Percentiles rank a stretch among this genome's conserved stretches.
Conservation (phyloP, 2,113 vertebrate genomes). For the Prinia subflava region DNA sequence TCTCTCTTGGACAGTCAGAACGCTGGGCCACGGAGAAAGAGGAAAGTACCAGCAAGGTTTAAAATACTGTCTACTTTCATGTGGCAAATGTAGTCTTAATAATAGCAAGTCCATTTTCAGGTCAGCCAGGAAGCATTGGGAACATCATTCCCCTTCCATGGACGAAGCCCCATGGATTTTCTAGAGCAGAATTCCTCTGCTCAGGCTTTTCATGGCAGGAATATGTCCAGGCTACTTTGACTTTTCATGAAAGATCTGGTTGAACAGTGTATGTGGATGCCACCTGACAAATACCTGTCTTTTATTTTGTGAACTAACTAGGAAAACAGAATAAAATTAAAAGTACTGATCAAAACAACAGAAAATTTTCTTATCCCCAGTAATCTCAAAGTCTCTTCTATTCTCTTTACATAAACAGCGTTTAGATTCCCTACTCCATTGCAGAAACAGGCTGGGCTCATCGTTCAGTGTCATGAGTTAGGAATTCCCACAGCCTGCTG, state of each 20-base stretch:
- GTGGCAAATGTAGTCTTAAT: neutral
- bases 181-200: neutral
- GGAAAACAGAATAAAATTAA: neutral
- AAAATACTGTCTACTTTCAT: neutral
- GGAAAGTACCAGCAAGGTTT: neutral
- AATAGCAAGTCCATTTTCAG: neutral
- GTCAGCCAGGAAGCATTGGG: neutral
- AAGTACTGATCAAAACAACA: neutral
- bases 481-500: neutral
- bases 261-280: neutral
- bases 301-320: neutral
- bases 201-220: neutral
- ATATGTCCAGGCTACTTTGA: neutral
- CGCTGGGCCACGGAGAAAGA: rapidly evolving
- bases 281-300: neutral
- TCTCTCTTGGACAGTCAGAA: neutral
- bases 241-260: neutral
- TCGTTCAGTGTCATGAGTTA: neutral
- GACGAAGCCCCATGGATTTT: neutral
- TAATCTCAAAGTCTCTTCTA: neutral
- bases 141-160: neutral
- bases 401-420: neutral
- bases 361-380: neutral
- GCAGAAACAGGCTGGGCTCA: neutral
- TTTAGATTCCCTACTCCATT: neutral